A percentile compares a stretch with the other conserved stretches of the same genome.
These are phyloP conservation scores for Gymnodraco acuticeps DNA, from an alignment of 2,797 vertebrate genomes.

Conservation along the genomic window DNA sequence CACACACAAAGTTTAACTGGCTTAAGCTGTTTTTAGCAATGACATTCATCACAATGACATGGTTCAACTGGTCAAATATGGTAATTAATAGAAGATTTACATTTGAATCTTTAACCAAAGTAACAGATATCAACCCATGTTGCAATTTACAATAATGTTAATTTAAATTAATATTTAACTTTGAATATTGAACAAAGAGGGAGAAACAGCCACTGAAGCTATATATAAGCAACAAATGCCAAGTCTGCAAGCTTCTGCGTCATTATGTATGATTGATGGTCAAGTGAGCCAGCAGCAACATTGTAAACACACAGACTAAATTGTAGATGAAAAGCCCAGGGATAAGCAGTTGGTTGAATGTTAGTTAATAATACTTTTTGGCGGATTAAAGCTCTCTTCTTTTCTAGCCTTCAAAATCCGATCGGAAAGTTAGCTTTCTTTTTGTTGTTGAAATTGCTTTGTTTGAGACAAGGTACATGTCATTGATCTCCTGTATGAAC, in stretches of 20 bases:
- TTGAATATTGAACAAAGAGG: neutral
- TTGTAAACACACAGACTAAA: neutral
- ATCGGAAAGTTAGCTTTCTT: neutral
- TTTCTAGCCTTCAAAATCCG: neutral
- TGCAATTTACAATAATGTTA: neutral
- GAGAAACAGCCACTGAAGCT: neutral
- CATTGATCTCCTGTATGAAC: neutral
- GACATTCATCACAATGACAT: neutral
- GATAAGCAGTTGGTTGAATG: neutral
- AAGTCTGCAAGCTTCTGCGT: neutral
- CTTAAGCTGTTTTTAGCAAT: conserved; percentile 49
- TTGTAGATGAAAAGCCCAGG: neutral
- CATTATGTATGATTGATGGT: neutral
- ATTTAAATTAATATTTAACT: neutral
- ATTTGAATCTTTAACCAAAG: neutral
- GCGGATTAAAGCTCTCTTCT: neutral
- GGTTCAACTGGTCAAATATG: neutral
- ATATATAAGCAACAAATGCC: neutral
- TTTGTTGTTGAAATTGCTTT: neutral
- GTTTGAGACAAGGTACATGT: neutral
- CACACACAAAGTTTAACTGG: conserved; percentile 28
- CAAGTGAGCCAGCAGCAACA: neutral
- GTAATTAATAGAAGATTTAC: neutral
- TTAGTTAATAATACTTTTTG: neutral
- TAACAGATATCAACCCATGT: neutral